A percentile compares a stretch with the other conserved stretches of the same genome.
Evolutionary conservation across 2,797 vertebrate species (phyloP).

Genomic region (Enteromius mattozi): DNA sequence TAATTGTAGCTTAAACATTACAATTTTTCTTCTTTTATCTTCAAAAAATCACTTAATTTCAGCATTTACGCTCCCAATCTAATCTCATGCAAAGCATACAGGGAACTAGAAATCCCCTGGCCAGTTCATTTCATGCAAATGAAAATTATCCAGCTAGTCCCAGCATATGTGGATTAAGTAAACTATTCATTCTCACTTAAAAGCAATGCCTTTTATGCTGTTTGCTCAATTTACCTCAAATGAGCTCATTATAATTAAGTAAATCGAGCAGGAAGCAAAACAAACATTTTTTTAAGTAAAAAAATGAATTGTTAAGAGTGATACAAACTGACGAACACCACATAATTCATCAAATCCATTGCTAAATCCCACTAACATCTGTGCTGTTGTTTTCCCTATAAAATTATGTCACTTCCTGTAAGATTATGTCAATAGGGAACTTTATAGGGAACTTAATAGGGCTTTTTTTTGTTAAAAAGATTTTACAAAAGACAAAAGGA

Average conservation of each 20-base stretch:
- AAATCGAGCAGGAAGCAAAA: slow-evolving; percentile 7
- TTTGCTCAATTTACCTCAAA: not conserved
- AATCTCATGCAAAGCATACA: not conserved
- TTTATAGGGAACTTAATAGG: too few relatives aligned
- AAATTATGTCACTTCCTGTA: slow-evolving; percentile 9
- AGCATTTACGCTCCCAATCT: not conserved
- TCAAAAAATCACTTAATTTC: slow-evolving; percentile 1
- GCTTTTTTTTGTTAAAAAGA: not conserved
- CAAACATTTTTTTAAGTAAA: not conserved
- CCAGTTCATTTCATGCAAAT: not conserved
- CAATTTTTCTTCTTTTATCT: not conserved
- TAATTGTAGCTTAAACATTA: not conserved
- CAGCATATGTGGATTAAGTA: not conserved
- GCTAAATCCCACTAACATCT: too few relatives aligned
- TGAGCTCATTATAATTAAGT: not conserved
- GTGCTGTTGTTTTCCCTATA: not conserved
- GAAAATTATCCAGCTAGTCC: not conserved
- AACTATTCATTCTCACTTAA: not conserved
- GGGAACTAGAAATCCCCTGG: not conserved
- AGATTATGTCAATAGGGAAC: not conserved
- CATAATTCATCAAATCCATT: not conserved
- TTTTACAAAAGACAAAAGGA: not conserved
- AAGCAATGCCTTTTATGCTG: not conserved
- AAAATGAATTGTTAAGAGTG: not conserved
- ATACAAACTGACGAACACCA: not conserved